phyloP scores from a whole-genome alignment of 2,888 invertebrate genomes.

The Polylopha cassiicola region DNA sequence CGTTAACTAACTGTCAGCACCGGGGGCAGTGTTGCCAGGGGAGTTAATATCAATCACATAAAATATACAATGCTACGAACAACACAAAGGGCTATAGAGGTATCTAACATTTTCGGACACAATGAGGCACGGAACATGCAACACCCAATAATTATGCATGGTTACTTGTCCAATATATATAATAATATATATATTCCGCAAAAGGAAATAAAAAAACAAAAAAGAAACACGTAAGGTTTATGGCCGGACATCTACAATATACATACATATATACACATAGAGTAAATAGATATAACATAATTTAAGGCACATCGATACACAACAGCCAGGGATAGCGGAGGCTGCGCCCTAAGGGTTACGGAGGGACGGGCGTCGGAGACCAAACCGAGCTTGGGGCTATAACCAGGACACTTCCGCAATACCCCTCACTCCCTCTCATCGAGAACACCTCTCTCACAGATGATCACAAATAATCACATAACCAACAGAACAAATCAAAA shows the following conservation, averaged over 20 bases:
- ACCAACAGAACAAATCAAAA: slow-evolving; percentile 68
- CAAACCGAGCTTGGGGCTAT: slow-evolving; percentile 71
- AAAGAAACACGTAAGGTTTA: slow-evolving; percentile 38
- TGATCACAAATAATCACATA: slow-evolving; percentile 72
- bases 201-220: slow-evolving; percentile 34
- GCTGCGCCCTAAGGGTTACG: slow-evolving; percentile 70
- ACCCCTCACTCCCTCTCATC: slow-evolving; percentile 77
- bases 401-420: slow-evolving; percentile 74
- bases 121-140: slow-evolving; percentile 75
- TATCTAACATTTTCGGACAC: slow-evolving; percentile 70
- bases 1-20: slow-evolving; percentile 67
- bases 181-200: slow-evolving; percentile 28
- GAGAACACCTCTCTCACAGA: slow-evolving; percentile 78
- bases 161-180: slow-evolving; percentile 44
- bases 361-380: slow-evolving; percentile 64
- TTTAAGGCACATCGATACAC: slow-evolving; percentile 74
- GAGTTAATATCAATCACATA: slow-evolving; percentile 51
- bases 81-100: slow-evolving; percentile 74
- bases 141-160: slow-evolving; percentile 65
- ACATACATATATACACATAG: slow-evolving; percentile 64
- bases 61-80: slow-evolving; percentile 68
- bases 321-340: slow-evolving; percentile 76
- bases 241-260: slow-evolving; percentile 62
- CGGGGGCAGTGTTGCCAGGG: slow-evolving; percentile 45
- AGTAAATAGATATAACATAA: slow-evolving; percentile 47